Percentiles rank a stretch among this genome's conserved stretches.
phyloP scores from a whole-genome alignment of 2,113 vertebrate species.

The Oryzias melastigma region DNA sequence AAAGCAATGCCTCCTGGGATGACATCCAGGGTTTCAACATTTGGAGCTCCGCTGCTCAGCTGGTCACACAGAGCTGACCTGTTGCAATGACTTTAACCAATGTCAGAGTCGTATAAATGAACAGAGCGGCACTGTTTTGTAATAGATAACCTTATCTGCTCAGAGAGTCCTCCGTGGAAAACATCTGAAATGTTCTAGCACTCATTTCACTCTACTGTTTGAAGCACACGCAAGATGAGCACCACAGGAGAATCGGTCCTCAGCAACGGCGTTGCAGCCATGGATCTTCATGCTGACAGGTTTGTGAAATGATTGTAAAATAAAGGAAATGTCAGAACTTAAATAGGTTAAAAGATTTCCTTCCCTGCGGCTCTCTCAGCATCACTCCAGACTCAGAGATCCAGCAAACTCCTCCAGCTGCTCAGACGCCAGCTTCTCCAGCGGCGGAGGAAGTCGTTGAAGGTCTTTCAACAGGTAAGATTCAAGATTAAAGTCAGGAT shows the following conservation, averaged over 20 bases:
- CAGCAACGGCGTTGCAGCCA: conserved; percentile 14
- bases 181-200: background rate
- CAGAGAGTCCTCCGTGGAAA: background rate
- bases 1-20: conserved; percentile 35
- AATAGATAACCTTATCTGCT: conserved; percentile 6
- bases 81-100: conserved; percentile 40
- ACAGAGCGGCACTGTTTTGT: background rate
- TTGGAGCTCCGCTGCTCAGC: background rate
- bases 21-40: conserved; percentile 42
- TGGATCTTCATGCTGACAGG: conserved; percentile 45
- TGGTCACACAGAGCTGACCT: conserved; percentile 23
- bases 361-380: conserved; percentile 19
- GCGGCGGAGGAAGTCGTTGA: background rate
- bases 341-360: background rate
- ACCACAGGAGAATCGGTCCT: conserved; percentile 5
- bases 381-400: no score
- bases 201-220: conserved; percentile 20
- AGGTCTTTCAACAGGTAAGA: conserved; percentile 26
- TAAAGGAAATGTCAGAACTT: background rate
- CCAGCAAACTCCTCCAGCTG: background rate
- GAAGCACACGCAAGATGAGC: conserved; percentile 44
- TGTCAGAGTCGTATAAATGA: conserved; percentile 49
- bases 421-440: background rate
- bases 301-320: conserved; percentile 33
- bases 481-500: background rate